Evolutionary conservation across 2,888 invertebrate species (phyloP), one percentile per base, ranked within the genome.

Genomic region (Acleris laterana): DNA sequence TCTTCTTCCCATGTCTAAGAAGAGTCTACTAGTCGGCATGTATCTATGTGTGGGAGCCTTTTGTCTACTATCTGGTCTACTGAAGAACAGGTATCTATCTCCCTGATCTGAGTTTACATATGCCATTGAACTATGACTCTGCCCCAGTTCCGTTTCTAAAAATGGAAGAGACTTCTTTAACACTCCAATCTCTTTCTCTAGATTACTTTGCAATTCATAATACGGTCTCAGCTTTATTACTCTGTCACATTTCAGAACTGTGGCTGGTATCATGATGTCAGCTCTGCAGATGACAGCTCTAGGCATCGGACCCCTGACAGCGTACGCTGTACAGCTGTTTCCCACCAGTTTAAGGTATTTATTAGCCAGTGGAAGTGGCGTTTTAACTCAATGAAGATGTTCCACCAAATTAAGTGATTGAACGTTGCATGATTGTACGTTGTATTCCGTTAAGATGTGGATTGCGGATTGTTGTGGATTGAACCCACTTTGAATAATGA

Each of bases 331-430:
- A 0, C 79, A 89, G 48, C 77, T 93, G 4, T 92, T 93, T 67
- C 93, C 93, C 0, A 93, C 93, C 0, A 81, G 79, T 20, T 73
- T 92, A n/a, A 87, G 93, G 93, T 92, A 77, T 76, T 67, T 17
- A 7, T 25, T n/a, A 49, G 5, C 25, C 49, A 19, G 13, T 9
- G 38, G 5, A 38, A 38, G 11, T 32, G 3, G 13, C 13, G 13
- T 1, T 32, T 11, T 32, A 11, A 11, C 13, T 32, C 32, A 0
- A 3, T 9, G 32, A 32, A 32, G 11, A 11, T 11, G 32, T 0
- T 32, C 9, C 11, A 32, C 9, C 32, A 32, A 25, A 25, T 25
- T 25, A 25, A 28, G 6, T 28, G 1, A 32, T 11, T 32, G 7
- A 11, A 32, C 3, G 32, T 32, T 13, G 11, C 13, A 32, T 3